These are phyloP conservation scores for Bungarus multicinctus DNA, from an alignment of 2,113 vertebrate genomes.

Conservation along the genomic window DNA sequence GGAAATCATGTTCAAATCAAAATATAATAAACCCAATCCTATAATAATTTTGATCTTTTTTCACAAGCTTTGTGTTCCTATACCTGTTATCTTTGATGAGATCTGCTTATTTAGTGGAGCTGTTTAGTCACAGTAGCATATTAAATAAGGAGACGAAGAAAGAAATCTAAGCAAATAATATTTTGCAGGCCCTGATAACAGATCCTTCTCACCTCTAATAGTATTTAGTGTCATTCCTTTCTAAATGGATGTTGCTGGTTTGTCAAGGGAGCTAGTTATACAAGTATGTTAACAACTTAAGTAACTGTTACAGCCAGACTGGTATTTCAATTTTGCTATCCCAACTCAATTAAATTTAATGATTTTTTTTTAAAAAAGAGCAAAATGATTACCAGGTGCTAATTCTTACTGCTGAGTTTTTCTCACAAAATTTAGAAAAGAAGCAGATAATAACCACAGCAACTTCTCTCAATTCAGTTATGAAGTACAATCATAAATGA, in stretches of 20 bases:
- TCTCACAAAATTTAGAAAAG: slow-evolving; percentile 32
- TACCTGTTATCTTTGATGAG: background rate
- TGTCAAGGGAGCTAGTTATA: slow-evolving; percentile 3
- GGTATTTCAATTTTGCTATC: slow-evolving; percentile 15
- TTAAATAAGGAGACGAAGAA: slow-evolving; percentile 13
- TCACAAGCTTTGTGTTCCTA: background rate
- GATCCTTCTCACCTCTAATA: background rate
- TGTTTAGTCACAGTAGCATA: background rate
- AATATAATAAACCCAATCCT: background rate
- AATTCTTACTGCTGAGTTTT: slow-evolving; percentile 32
- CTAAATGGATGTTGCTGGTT: background rate
- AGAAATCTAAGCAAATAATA: slow-evolving; percentile 18
- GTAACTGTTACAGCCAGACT: too few species aligned
- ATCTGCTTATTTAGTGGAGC: background rate
- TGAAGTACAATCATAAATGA: slow-evolving; percentile 39
- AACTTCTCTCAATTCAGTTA: slow-evolving; percentile 47
- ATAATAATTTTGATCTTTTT: background rate
- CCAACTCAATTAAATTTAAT: slow-evolving; percentile 41
- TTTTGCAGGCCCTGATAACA: background rate
- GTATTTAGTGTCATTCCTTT: slow-evolving; percentile 8
- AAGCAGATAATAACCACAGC: slow-evolving; percentile 43
- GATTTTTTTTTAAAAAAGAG: background rate
- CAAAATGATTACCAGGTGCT: slow-evolving; percentile 31
- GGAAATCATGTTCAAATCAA: background rate
- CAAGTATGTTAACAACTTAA: too few species aligned